These are phyloP conservation scores for Clarias batrachus DNA, from an alignment of 2,113 vertebrate genomes.

Conservation along the genomic window DNA sequence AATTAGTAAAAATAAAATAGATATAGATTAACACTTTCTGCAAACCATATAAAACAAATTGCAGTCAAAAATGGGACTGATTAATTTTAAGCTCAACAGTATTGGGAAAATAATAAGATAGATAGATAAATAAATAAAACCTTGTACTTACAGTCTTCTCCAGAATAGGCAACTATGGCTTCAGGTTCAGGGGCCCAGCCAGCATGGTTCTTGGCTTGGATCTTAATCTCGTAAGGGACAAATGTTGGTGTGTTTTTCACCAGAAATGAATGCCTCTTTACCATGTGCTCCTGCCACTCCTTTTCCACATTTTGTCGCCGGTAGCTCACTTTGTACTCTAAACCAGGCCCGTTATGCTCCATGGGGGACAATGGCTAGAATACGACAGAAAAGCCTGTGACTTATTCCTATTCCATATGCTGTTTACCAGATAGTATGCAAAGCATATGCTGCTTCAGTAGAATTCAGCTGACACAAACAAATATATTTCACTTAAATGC, in stretches of 20 bases:
- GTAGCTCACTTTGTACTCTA: constrained; percentile 92
- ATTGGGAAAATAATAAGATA: not conserved
- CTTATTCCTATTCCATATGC: not conserved
- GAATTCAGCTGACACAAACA: not conserved
- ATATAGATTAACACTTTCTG: not conserved
- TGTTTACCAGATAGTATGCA: not conserved
- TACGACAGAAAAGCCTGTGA: not conserved
- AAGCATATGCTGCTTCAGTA: not conserved
- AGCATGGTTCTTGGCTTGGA: constrained; percentile 84
- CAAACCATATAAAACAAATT: not conserved
- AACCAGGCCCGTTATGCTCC: constrained; percentile 86
- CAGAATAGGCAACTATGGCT: constrained; percentile 81
- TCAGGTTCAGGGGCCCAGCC: constrained; percentile 84
- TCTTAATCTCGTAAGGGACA: constrained; percentile 88
- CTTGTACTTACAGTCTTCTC: constrained; percentile 88
- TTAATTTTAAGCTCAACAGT: not conserved
- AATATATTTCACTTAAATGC: not conserved
- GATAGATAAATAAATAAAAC: not conserved
- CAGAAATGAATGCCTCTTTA: constrained; percentile 83
- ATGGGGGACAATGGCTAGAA: constrained; percentile 81
- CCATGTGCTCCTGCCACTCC: constrained; percentile 83
- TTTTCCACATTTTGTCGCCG: constrained; percentile 72
- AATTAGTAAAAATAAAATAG: constrained; percentile 9
- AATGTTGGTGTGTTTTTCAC: constrained; percentile 86
- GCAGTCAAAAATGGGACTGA: not conserved